Conservation (phyloP, 2,797 vertebrate species). For the Triplophysa yarkandensis region DNA sequence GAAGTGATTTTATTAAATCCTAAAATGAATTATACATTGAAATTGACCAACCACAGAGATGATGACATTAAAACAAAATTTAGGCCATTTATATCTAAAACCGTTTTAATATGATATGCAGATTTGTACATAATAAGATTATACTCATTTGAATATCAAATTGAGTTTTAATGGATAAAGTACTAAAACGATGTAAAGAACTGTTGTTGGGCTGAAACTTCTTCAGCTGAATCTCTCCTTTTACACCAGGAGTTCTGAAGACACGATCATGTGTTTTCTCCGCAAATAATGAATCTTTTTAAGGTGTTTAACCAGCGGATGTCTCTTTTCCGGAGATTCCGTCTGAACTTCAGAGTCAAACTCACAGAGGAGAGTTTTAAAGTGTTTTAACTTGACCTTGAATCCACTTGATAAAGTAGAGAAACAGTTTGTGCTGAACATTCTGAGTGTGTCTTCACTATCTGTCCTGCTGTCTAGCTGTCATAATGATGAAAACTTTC, state of each 20-base stretch:
- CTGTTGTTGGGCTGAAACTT: neutral
- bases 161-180: neutral
- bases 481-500: neutral
- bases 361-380: constrained; percentile 1
- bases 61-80: neutral
- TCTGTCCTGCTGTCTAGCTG: neutral
- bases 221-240: constrained; percentile 18
- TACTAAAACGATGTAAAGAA: neutral
- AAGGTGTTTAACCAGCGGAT: neutral
- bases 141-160: neutral
- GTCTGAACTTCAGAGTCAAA: constrained; percentile 19
- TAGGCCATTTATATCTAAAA: neutral
- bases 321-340: neutral
- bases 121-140: neutral
- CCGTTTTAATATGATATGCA: neutral
- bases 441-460: neutral
- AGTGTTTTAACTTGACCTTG: neutral
- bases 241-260: constrained; percentile 18
- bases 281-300: no score
- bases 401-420: neutral
- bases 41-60: neutral
- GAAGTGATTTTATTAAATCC: neutral
- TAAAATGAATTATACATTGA: neutral
- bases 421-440: neutral
- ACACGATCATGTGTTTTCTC: constrained; percentile 6